Evolutionary conservation across 2,797 vertebrate species (phyloP), one percentile per base, ranked within the genome.

Genomic region (Phalanger gymnotis): DNA sequence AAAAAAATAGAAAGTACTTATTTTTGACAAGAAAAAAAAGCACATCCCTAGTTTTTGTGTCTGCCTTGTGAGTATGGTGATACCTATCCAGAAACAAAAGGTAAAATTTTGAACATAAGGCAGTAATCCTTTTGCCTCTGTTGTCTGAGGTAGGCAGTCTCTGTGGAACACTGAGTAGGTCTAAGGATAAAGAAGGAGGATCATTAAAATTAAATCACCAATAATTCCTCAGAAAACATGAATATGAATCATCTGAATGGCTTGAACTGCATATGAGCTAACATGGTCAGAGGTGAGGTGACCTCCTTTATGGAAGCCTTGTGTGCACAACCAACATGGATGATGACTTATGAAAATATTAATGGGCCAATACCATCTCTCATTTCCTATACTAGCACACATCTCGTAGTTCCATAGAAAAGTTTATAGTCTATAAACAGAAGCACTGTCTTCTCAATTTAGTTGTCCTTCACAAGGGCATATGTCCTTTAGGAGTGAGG

Each of bases 381-480:
- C 27, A n/a, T 56, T 91, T 91, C 27, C 54, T 16, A 1, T 30
- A 53, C n/a, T 30, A 30, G n/a, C 56, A 94, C 10, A 53, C 30
- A 91, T 57, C 54, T 54, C 57, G 31, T 58, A 96, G 92, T 52
- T 87, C 81, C 73, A 81, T 73, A 58, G 53, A 87, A 11, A 89
- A 14, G 57, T 92, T 93, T 61, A 54, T 52, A 11, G 2, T 22
- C 5, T 93, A 94, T 53, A 56, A 94, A 54, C 54, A 87, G 54
- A 91, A 95, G 92, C 30, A 47, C 56, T 90, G 22, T 87, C 28
- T 73, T 57, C 81, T 47, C 73, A 47, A 51, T 87, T 51, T 91
- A 6, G 47, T 12, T 81, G 25, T 95, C 51, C 58, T 94, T 93
- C 47, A 40, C 89, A 95, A 96, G 52, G 55, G 54, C 34, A 93